Conservation (phyloP, 2,888 invertebrate genomes). For the Odontothrips loti region DNA sequence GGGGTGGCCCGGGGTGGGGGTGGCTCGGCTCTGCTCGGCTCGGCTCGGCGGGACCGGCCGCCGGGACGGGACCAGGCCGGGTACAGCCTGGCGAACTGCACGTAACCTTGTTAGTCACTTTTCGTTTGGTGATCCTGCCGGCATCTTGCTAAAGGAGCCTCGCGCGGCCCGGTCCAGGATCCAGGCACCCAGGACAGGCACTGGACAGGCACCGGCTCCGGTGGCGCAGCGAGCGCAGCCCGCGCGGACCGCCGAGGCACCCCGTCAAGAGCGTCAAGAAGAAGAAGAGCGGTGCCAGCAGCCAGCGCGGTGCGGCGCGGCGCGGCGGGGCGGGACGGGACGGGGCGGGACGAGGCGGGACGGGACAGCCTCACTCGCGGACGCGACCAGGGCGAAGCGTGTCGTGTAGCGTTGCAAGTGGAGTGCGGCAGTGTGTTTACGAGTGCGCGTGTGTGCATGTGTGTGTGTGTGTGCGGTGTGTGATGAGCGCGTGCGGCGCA, state of each 20-base stretch:
- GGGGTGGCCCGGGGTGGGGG: constrained; percentile 52
- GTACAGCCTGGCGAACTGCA: constrained; percentile 38
- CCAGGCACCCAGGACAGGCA: constrained; percentile 34
- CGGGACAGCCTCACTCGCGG: background rate
- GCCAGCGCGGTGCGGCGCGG: background rate
- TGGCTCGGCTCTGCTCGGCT: constrained; percentile 40
- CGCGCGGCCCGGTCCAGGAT: constrained; percentile 35
- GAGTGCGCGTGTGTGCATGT: background rate
- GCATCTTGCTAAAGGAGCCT: constrained; percentile 37
- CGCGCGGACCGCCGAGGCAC: background rate
- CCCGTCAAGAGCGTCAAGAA: background rate
- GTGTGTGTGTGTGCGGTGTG: constrained; percentile 6
- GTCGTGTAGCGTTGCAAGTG: background rate
- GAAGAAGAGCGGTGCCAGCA: background rate
- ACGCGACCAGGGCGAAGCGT: background rate
- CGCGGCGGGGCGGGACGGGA: background rate
- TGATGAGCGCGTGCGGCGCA: background rate
- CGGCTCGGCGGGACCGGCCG: constrained; percentile 47
- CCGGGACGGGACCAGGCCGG: constrained; percentile 42
- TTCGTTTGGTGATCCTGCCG: constrained; percentile 58
- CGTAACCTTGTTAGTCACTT: constrained; percentile 63
- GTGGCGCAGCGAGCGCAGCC: background rate
- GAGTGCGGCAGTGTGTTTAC: background rate
- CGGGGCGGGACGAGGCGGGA: background rate
- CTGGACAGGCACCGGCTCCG: background rate